Evolutionary conservation across 1,140 invertebrate species (phyloP).

Genomic region (Hydropsyche tenuis): DNA sequence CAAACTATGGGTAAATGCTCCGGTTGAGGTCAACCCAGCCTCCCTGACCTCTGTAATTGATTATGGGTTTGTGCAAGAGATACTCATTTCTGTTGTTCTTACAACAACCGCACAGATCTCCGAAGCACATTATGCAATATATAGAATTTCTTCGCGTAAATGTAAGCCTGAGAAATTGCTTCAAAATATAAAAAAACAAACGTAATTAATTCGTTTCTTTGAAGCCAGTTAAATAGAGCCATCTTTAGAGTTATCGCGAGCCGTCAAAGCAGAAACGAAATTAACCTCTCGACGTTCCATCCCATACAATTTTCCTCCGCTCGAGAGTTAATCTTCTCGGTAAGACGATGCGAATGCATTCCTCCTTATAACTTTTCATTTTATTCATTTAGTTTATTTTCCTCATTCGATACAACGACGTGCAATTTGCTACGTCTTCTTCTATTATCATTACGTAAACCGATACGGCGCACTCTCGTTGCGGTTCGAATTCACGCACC

Average conservation of each 20-base stretch:
- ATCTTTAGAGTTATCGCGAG: too few species aligned
- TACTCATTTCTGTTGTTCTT: background rate
- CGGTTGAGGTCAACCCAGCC: background rate
- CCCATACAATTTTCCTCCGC: background rate
- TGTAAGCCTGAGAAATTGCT: too few species aligned
- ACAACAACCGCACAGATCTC: too few species aligned
- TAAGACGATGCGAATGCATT: background rate
- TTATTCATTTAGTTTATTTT: too few species aligned
- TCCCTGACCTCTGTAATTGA: background rate
- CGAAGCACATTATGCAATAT: too few species aligned
- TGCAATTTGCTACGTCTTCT: background rate
- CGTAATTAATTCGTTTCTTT: too few species aligned
- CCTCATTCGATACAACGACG: background rate
- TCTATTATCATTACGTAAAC: background rate
- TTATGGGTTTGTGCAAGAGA: constrained; percentile 12
- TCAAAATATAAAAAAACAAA: too few species aligned
- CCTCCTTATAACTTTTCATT: too few species aligned
- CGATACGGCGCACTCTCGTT: constrained; percentile 7
- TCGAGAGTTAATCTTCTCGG: constrained; percentile 9
- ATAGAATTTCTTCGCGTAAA: too few species aligned
- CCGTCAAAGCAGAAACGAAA: too few species aligned
- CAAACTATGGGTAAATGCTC: background rate
- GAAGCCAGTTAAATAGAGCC: too few species aligned
- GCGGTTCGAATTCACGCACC: constrained; percentile 1
- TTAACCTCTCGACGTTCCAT: background rate